Evolutionary conservation across 2,113 vertebrate genomes (phyloP).

Genomic region (Pionites leucogaster): DNA sequence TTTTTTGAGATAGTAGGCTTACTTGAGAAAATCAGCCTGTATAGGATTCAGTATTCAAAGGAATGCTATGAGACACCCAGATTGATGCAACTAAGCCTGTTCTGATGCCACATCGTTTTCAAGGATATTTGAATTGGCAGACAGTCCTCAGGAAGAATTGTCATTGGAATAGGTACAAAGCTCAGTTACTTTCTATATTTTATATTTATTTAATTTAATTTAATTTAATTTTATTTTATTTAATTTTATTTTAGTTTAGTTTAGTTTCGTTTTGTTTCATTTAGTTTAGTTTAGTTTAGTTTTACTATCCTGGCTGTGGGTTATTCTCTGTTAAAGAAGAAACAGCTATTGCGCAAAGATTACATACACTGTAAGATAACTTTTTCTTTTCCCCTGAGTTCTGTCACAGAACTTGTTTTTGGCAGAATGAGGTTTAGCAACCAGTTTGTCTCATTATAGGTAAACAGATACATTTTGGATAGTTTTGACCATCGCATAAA

Average conservation of each 20-base stretch:
- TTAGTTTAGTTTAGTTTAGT: neutral
- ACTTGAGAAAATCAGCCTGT: neutral
- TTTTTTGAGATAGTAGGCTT: neutral
- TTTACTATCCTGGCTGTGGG: neutral
- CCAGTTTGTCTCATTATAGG: neutral
- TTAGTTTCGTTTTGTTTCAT: too few relatives aligned
- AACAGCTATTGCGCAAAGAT: neutral
- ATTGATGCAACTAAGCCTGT: neutral
- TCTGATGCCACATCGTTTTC: neutral
- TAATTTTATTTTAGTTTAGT: too few relatives aligned
- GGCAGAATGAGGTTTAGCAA: neutral
- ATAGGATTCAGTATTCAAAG: neutral
- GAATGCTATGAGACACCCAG: neutral
- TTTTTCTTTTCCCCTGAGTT: neutral
- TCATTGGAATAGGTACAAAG: neutral
- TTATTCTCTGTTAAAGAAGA: neutral
- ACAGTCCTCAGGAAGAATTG: neutral
- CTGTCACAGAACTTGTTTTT: neutral
- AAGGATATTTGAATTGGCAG: neutral
- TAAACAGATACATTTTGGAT: conserved; percentile 11
- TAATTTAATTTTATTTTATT: too few relatives aligned
- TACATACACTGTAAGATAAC: neutral
- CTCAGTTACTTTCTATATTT: neutral
- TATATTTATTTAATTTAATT: neutral
- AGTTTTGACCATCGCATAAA: neutral